A percentile compares a stretch with the other conserved stretches of the same genome.
phyloP scores from a whole-genome alignment of 1,140 invertebrate species.

The Drosophila cardini region DNA sequence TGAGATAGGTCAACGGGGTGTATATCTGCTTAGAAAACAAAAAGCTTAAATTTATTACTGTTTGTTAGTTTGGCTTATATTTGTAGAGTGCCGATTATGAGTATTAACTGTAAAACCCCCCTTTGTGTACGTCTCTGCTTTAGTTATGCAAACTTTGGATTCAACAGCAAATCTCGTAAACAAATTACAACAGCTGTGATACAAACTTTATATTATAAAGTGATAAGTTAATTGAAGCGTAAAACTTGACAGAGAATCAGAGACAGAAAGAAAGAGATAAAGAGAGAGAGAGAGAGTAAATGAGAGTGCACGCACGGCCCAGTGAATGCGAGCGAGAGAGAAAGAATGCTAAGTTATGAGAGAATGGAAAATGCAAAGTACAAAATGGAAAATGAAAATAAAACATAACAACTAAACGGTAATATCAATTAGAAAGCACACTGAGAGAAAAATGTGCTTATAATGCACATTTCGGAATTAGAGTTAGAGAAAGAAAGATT shows the following conservation, averaged over 20 bases:
- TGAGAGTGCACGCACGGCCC: neutral
- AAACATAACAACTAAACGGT: slow-evolving; percentile 6
- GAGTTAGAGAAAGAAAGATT: neutral
- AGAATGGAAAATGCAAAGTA: neutral
- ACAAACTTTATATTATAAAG: slow-evolving; percentile 3
- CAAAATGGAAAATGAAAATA: neutral
- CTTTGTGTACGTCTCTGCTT: slow-evolving; percentile 16
- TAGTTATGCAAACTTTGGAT: neutral
- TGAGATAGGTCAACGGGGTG: slow-evolving; percentile 6
- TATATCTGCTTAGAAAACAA: neutral
- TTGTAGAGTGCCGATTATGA: neutral
- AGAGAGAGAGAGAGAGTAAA: neutral
- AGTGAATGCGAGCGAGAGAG: neutral
- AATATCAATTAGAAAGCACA: slow-evolving; percentile 32
- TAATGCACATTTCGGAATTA: too few relatives aligned
- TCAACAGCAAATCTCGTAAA: neutral
- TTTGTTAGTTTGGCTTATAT: too few relatives aligned
- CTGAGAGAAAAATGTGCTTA: neutral
- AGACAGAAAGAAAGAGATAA: neutral
- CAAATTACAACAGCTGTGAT: slow-evolving; percentile 9
- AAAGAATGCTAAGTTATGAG: neutral
- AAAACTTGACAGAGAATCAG: neutral
- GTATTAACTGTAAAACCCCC: neutral
- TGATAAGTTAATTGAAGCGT: slow-evolving; percentile 18
- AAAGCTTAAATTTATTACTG: too few relatives aligned